These are phyloP conservation scores for Ceratitis capitata DNA, from an alignment of 1,140 invertebrate genomes.

Conservation along the genomic window DNA sequence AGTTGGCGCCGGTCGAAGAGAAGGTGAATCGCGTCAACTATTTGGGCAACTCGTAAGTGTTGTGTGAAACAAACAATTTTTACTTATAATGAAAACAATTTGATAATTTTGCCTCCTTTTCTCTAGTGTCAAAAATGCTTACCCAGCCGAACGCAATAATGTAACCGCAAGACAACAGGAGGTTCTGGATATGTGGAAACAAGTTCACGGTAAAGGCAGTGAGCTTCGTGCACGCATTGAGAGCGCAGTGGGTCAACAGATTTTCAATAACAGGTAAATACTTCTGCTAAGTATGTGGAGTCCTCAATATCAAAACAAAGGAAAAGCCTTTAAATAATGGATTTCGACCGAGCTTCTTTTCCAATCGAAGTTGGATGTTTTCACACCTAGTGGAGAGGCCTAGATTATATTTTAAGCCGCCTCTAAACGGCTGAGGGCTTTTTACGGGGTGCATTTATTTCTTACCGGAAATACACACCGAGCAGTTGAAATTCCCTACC, in stretches of 20 bases:
- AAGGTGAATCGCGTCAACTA: conserved; percentile 85
- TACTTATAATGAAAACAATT: too few species aligned
- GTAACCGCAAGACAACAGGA: conserved; percentile 87
- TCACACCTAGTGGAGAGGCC: too few species aligned
- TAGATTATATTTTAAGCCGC: too few species aligned
- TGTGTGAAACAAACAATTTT: neutral
- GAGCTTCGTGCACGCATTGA: conserved; percentile 84
- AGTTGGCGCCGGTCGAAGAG: conserved; percentile 89
- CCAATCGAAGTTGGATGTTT: too few species aligned
- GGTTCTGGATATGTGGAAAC: conserved; percentile 87
- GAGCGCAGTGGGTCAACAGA: conserved; percentile 92
- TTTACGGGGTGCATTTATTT: too few species aligned
- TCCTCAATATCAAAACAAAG: too few species aligned
- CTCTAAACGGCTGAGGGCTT: too few species aligned
- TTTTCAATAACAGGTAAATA: conserved; percentile 80
- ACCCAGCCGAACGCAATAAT: conserved; percentile 88
- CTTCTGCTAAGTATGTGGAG: neutral
- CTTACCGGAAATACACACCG: too few species aligned
- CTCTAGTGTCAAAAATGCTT: conserved; percentile 83
- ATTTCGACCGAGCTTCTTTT: too few species aligned
- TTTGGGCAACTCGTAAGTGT: conserved; percentile 78
- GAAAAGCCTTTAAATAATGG: too few species aligned
- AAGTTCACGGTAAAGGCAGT: conserved; percentile 84
- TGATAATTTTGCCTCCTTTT: neutral
- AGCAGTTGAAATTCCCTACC: too few species aligned